A percentile compares a stretch with the other conserved stretches of the same genome.
These are phyloP conservation scores for Pogonus chalceus DNA, from an alignment of 1,140 invertebrate genomes.

Conservation along the genomic window DNA sequence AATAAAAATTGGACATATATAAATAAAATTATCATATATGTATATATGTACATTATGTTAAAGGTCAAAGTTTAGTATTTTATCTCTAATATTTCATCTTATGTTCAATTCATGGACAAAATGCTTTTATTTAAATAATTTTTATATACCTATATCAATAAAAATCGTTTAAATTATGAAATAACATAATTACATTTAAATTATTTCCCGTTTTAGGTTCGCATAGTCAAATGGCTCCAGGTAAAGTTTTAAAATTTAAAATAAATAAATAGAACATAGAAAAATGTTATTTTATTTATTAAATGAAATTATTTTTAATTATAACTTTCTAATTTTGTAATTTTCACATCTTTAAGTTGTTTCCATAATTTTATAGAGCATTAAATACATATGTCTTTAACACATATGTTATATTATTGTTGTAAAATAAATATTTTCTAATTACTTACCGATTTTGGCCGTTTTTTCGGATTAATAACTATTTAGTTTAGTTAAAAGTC, in stretches of 20 bases:
- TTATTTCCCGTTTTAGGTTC: conserved; percentile 1
- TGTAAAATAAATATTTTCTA: background rate
- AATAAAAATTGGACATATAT: too few relatives aligned
- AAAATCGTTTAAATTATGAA: background rate
- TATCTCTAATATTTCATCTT: background rate
- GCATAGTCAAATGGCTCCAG: background rate
- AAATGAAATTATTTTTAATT: background rate
- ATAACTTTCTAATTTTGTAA: too few relatives aligned
- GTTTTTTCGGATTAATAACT: background rate
- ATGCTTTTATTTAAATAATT: background rate
- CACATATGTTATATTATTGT: background rate
- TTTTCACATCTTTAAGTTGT: too few relatives aligned
- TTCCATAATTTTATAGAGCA: background rate
- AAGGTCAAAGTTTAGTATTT: background rate
- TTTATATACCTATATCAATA: background rate
- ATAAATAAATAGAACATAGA: too few relatives aligned
- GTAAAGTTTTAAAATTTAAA: too few relatives aligned
- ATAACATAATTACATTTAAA: background rate
- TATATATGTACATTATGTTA: background rate
- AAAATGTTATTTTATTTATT: too few relatives aligned
- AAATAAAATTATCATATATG: too few relatives aligned
- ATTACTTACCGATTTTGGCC: background rate
- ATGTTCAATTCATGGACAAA: background rate
- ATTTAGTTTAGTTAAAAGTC: background rate
- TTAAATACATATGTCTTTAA: background rate